Base-by-base conservation (phyloP, 1,140 invertebrate species). In the Bombus waltoni region DNA sequence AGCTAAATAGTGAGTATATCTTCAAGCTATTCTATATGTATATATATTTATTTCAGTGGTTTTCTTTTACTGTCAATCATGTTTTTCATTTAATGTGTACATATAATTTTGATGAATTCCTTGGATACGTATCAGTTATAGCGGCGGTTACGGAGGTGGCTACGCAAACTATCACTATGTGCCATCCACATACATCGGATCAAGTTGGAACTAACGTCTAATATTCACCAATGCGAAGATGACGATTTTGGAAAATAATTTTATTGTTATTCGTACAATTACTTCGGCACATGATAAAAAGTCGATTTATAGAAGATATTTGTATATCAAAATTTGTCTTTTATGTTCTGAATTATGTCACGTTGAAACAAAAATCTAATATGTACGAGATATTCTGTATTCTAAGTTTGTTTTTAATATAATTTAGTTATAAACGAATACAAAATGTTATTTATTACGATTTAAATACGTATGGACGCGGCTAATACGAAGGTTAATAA, bases 1-100 rank as follows among this genome's bases (percentile, higher is more conserved):
- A 32, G 76, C 81, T 47, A 91, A 85, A 84, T 66, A 76, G 92
- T 93, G 40, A 90, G 89, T 88, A 72, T 22, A 53, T 53, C 8
- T 53, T 53, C 6, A 53, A 0, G 1, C 0, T 53, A 53, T 22
- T 53, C 18, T 53, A 22, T 53, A 25, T 40, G 1, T 22, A 3
- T 25, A 22, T 22, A 25, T 18, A 38, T 38, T 11, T 70, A 10
- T 22, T 22, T 18, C 38, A 22, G 10, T 25, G 1, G 10, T 35
- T 32, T 8, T 18, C 65, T 40, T 38, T 38, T 70, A 28, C 25
- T 11, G 9, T 40, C 10, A 25, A 70, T 70, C 6, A 10, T 1
- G 11, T n/a, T 62, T 62, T 10, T 62, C 28, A 28, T n/a, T 62
- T 35, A 66, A 66, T 32, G 6, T 66, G 13, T 25, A 35, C 18